Base-by-base conservation (phyloP, 1,140 invertebrate species). In the Pseudomyrmex cubaensis region DNA sequence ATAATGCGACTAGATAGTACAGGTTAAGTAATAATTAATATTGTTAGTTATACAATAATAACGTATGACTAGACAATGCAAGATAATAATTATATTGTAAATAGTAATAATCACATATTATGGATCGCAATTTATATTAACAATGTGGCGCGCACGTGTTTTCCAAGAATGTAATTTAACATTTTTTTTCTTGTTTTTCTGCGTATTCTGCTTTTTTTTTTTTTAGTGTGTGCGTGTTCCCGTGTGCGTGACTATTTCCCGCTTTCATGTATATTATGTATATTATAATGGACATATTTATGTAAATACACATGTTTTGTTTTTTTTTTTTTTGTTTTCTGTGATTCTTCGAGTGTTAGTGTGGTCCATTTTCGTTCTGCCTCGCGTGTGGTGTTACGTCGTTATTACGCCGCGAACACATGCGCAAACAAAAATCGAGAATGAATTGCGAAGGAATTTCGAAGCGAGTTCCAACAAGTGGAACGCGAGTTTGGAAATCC, bases 31-130 rank as follows among this genome's bases (percentile, higher is more conserved):
- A 94, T 94, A 94, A 94, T 93, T 94, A 94, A 94, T 94, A 94
- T 94, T 91, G 89, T 94, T 94, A 94, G 93, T 94, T 94, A 94
- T 94, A 94, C 91, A 94, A 94, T 94, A 93, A 94, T 94, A 94
- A 94, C 93, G 90, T 94, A 94, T 94, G 93, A 93, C 93, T 94
- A 94, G 94, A 94, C 93, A 94, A 94, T 94, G 93, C 92, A 94
- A 94, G 93, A 94, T 94, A 94, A 94, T 94, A 94, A 94, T 94
- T 94, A 94, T 94, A 94, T 94, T 90, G 90, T 94, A 94, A 94
- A 93, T 94, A 94, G 90, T 94, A 94, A 94, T 94, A 94, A 94
- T 94, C 91, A 35, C 35, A 92, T 80, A 80, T 59, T 50, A 59
- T 94, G 92, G 93, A 94, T 94, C 92, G 94, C 92, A 94, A 94